Conservation (phyloP, 2,888 invertebrate species). For the Scaptomyza caliginosa region DNA sequence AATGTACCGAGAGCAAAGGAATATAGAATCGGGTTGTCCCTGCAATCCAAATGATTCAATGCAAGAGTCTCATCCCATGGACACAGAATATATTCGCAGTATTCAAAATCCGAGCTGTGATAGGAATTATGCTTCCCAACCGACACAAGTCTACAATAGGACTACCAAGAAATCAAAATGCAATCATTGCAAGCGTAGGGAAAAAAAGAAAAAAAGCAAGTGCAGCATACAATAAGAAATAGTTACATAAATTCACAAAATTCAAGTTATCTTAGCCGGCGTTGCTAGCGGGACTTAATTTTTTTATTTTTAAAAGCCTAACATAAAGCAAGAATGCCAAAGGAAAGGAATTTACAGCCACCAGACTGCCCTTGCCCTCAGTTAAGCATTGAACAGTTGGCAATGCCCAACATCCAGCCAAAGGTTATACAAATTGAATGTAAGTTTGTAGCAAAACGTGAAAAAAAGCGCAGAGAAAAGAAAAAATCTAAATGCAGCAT, state of each 20-base stretch:
- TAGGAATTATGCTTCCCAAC: background rate
- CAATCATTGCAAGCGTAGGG: slow-evolving; percentile 20
- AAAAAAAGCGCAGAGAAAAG: background rate
- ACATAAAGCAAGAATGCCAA: background rate
- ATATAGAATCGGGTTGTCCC: background rate
- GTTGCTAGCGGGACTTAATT: background rate
- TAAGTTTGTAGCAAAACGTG: background rate
- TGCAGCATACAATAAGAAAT: slow-evolving; percentile 33
- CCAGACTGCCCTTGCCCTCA: slow-evolving; percentile 7
- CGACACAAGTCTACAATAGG: background rate
- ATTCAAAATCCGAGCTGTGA: background rate
- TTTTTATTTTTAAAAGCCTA: background rate
- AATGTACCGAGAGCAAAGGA: background rate
- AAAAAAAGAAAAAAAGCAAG: slow-evolving; percentile 17
- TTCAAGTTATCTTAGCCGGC: slow-evolving; percentile 23
- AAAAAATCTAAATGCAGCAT: slow-evolving; percentile 22
- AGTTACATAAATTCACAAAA: background rate
- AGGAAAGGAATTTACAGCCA: background rate
- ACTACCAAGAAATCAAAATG: background rate
- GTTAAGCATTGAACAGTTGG: background rate
- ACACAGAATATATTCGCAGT: too few species aligned
- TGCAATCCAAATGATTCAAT: background rate
- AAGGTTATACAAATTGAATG: slow-evolving; percentile 24
- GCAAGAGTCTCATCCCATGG: too few species aligned
- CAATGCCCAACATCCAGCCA: background rate